Evolutionary conservation across 2,888 invertebrate species (phyloP), one percentile per base, ranked within the genome.

Genomic region (Oeneis ivallda): DNA sequence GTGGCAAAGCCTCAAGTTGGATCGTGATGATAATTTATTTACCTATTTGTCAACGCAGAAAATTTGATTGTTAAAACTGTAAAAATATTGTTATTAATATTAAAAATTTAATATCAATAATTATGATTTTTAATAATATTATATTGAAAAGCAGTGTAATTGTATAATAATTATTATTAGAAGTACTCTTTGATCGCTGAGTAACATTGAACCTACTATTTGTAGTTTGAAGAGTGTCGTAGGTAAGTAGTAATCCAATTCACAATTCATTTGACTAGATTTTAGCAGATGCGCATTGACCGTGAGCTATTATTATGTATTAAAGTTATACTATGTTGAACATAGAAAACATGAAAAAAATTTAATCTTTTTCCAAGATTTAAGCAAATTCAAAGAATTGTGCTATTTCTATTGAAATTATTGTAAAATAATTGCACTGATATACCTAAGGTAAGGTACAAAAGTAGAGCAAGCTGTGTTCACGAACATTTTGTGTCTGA

Each of bases 21-120:
- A 63, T 60, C 50, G 62, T 62, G n/a, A 45, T 17, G 41, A 50
- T 64, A 66, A 62, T 62, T 26, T 39, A 65, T 62, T 64, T 66
- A 39, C 49, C 15, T 26, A 26, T 26, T 26, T 26, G 26, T 26
- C 39, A 17, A 57, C 43, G 70, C 72, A 71, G 70, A 71, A 73
- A 68, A 72, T 75, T 75, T 73, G 71, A 74, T 76, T 74, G 71
- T 75, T 69, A 74, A 78, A 79, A 74, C 75, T 76, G 77, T 75
- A 74, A 79, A 75, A 75, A 74, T 26, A 26, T 71, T 70, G 76
- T 80, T 81, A 77, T 74, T 75, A 75, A 76, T 75, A 50, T 74
- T 66, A 71, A 70, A 73, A 72, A 71, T 70, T 69, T 76, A 79
- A 74, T 72, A 67, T 71, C 74, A 74, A 75, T 76, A 45, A 45